Conservation (phyloP, 1,140 invertebrate genomes). For the Atta cephalotes region DNA sequence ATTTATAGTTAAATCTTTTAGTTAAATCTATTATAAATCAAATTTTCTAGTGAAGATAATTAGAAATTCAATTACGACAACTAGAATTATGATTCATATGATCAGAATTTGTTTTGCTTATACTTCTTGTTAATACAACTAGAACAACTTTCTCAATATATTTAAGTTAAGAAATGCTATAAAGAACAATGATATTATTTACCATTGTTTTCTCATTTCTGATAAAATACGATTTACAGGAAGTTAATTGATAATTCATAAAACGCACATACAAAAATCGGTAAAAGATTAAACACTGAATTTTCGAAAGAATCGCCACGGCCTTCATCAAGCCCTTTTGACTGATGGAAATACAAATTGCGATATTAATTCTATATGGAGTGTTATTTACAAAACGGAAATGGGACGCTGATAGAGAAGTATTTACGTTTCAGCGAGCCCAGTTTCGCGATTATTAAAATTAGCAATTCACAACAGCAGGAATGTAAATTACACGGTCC, state of each 20-base stretch:
- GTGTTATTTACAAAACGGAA: constrained; percentile 59
- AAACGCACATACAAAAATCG: constrained; percentile 6
- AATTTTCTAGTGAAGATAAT: no score
- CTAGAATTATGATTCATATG: no score
- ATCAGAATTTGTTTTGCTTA: no score
- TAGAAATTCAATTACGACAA: no score
- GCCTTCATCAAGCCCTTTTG: constrained; percentile 27
- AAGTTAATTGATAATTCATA: constrained; percentile 55
- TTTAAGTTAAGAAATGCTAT: not conserved
- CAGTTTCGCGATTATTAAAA: constrained; percentile 65
- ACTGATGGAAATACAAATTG: constrained; percentile 64
- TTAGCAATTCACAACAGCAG: constrained; percentile 59
- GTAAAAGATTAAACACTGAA: constrained; percentile 52
- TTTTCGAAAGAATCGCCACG: constrained; percentile 55
- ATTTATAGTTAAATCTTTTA: no score
- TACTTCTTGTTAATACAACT: not conserved
- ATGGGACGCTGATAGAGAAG: constrained; percentile 57
- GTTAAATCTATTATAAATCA: no score
- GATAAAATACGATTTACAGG: constrained; percentile 8
- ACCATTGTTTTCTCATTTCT: constrained; percentile 5
- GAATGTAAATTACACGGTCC: constrained; percentile 57
- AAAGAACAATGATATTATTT: not conserved
- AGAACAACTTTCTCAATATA: not conserved
- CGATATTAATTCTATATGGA: constrained; percentile 58
- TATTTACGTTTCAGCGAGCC: constrained; percentile 53